A percentile compares a stretch with the other conserved stretches of the same genome.
phyloP scores from a whole-genome alignment of 2,113 vertebrate species.

The Thermophis baileyi region DNA sequence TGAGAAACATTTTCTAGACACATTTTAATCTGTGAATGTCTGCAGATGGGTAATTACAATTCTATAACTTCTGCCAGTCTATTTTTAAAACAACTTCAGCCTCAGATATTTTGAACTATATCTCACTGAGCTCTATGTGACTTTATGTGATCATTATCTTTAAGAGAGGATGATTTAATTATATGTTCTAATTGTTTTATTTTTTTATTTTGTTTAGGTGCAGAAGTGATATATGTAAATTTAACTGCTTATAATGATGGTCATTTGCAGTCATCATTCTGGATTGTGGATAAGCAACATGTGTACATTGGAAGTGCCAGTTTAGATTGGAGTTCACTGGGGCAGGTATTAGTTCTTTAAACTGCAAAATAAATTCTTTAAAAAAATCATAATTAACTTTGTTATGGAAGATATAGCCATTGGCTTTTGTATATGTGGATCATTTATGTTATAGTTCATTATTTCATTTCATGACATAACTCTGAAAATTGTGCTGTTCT shows the following conservation, averaged over 20 bases:
- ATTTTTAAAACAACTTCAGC: background rate
- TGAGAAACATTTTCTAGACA: background rate
- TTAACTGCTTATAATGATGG: conserved; percentile 88
- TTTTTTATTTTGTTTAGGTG: conserved; percentile 73
- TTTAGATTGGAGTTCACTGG: conserved; percentile 89
- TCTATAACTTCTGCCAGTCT: background rate
- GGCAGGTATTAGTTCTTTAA: conserved; percentile 74
- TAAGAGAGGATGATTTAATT: background rate
- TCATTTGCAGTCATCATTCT: conserved; percentile 87
- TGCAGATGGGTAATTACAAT: background rate
- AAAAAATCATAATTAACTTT: background rate
- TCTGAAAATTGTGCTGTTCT: background rate
- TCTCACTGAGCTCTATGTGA: background rate
- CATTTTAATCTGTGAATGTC: background rate
- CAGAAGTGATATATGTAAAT: conserved; percentile 88
- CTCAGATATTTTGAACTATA: background rate
- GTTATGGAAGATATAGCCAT: background rate
- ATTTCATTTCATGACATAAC: background rate
- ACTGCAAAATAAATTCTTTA: background rate
- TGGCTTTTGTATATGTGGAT: background rate
- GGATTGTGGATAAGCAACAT: conserved; percentile 93
- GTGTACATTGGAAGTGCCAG: conserved; percentile 90
- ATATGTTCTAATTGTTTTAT: conserved; percentile 19
- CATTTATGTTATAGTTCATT: background rate
- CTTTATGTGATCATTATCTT: background rate